Conservation (phyloP, 2,113 vertebrate genomes). For the Malurus alboscapulatus region DNA sequence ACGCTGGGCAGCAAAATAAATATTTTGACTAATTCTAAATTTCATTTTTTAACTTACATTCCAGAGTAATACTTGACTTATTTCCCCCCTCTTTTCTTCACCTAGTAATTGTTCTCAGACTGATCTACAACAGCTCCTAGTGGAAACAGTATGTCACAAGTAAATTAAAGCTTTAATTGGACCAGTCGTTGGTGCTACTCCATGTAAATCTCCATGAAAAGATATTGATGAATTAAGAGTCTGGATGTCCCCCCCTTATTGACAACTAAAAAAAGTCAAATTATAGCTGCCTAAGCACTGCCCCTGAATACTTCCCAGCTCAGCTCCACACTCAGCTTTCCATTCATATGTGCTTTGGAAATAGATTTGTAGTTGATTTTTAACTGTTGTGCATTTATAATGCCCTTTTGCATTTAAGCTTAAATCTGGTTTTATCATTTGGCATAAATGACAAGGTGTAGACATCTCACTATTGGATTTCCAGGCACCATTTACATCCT, state of each 20-base stretch:
- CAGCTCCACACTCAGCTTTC: neutral
- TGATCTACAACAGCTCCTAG: conserved; percentile 23
- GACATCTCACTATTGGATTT: neutral
- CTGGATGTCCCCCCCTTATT: neutral
- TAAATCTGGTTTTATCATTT: conserved; percentile 14
- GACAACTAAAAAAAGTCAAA: neutral
- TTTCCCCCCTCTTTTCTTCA: neutral
- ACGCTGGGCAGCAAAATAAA: neutral
- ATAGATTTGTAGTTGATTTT: neutral
- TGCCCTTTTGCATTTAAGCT: neutral
- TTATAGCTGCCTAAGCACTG: neutral
- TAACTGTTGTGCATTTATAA: neutral
- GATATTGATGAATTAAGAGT: neutral
- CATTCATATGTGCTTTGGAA: neutral
- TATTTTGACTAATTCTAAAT: conserved; percentile 25
- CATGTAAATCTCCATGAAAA: neutral
- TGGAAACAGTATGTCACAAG: conserved; percentile 40
- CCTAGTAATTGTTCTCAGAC: conserved; percentile 42
- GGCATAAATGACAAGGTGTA: neutral
- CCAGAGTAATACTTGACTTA: neutral
- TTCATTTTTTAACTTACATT: conserved; percentile 25
- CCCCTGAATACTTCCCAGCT: neutral
- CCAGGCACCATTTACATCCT: neutral
- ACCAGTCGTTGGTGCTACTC: neutral
- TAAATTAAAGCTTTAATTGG: conserved; percentile 54